Conservation (phyloP, 53 echinoderm and acorn worm species). For the Echinometra lucunter region DNA sequence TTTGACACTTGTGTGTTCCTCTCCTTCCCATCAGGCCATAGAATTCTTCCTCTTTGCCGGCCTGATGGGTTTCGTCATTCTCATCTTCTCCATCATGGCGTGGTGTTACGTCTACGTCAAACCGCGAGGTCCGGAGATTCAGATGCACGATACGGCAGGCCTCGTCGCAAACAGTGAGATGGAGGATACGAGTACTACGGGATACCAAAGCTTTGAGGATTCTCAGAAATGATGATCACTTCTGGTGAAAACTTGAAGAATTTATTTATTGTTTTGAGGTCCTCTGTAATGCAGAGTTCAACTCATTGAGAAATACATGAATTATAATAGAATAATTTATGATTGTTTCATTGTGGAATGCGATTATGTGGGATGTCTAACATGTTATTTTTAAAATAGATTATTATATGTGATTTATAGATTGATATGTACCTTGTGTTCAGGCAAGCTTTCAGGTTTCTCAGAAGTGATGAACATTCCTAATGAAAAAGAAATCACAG, state of each 20-base stretch:
- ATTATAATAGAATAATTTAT: too few relatives aligned
- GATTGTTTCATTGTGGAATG: not conserved
- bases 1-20: too few relatives aligned
- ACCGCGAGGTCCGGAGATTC: conserved; percentile 40
- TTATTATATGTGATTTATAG: too few relatives aligned
- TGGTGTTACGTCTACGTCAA: conserved; percentile 88
- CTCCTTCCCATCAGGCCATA: conserved; percentile 74
- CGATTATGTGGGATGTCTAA: not conserved
- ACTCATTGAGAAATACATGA: not conserved
- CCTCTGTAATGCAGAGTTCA: not conserved
- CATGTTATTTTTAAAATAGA: not conserved
- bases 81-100: conserved; percentile 90
- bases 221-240: not conserved
- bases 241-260: not conserved
- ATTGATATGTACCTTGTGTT: too few relatives aligned
- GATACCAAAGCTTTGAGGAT: conserved; percentile 37
- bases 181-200: not conserved
- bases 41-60: conserved; percentile 98
- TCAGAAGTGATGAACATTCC: too few relatives aligned
- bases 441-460: too few relatives aligned
- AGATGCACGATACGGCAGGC: conserved; percentile 36
- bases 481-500: too few relatives aligned
- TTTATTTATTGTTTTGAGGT: not conserved
- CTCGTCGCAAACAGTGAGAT: conserved; percentile 49
- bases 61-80: conserved; percentile 84